These are phyloP conservation scores for Erpetoichthys calabaricus DNA, from an alignment of 2,797 vertebrate species.

Conservation along the genomic window DNA sequence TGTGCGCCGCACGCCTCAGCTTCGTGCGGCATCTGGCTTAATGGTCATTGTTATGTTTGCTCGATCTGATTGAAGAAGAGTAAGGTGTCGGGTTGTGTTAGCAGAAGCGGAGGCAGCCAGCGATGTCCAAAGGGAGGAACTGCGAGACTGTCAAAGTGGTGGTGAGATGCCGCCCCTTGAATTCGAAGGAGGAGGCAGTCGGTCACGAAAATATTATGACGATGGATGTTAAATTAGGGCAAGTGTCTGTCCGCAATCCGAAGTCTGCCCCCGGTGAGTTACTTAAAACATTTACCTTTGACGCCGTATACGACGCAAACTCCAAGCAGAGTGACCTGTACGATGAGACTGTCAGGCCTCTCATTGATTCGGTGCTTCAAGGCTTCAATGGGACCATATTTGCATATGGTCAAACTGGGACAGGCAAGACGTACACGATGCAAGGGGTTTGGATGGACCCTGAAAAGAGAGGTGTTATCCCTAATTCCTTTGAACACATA, in stretches of 20 bases:
- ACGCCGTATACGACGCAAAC: slow-evolving; percentile 73
- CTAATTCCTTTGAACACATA: slow-evolving; percentile 85
- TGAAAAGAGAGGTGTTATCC: slow-evolving; percentile 73
- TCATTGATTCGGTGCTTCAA: slow-evolving; percentile 75
- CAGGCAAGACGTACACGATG: slow-evolving; percentile 95
- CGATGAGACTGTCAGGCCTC: slow-evolving; percentile 77
- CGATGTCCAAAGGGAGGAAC: slow-evolving; percentile 57
- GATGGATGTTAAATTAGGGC: slow-evolving; percentile 76
- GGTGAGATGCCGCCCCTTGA: slow-evolving; percentile 82
- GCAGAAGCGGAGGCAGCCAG: too few relatives aligned
- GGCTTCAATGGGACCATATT: slow-evolving; percentile 91
- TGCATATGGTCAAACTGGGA: slow-evolving; percentile 88
- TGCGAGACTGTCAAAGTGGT: slow-evolving; percentile 84
- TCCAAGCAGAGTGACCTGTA: slow-evolving; percentile 80
- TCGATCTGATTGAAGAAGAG: neutral
- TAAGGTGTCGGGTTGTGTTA: slow-evolving; percentile 2
- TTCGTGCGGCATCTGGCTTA: slow-evolving; percentile 7
- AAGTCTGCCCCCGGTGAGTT: slow-evolving; percentile 63
- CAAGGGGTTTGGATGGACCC: slow-evolving; percentile 71
- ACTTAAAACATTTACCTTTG: slow-evolving; percentile 86
- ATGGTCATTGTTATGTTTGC: slow-evolving; percentile 5
- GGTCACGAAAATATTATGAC: slow-evolving; percentile 61
- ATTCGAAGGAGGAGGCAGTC: slow-evolving; percentile 58
- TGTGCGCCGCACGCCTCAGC: slow-evolving; percentile 4
- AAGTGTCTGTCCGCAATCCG: slow-evolving; percentile 76